Percentiles rank a stretch among this genome's conserved stretches.
Evolutionary conservation across 2,888 invertebrate genomes (phyloP).

Genomic region (Drosophila mimetica): DNA sequence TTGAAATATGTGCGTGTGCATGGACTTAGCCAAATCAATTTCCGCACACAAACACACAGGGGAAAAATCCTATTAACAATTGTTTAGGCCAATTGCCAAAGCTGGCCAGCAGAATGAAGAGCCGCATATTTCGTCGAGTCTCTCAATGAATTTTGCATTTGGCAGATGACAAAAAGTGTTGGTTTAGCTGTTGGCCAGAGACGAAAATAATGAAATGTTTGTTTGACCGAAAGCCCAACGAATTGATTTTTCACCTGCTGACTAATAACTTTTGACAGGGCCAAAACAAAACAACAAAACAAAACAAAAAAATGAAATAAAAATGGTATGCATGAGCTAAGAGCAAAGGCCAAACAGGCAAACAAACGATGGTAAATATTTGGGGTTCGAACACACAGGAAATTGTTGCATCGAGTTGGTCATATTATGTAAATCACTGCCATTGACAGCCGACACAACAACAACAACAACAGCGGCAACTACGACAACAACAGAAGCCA

Average conservation of each 20-base stretch:
- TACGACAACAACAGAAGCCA: conserved; percentile 5
- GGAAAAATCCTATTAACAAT: conserved; percentile 60
- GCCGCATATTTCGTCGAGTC: conserved; percentile 19
- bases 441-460: conserved; percentile 51
- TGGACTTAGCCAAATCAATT: conserved; percentile 53
- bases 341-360: conserved; percentile 18
- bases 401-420: conserved; percentile 72
- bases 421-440: conserved; percentile 74
- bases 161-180: conserved; percentile 43
- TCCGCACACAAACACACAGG: conserved; percentile 46
- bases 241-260: conserved; percentile 58
- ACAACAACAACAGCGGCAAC: not conserved
- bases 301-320: not conserved
- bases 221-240: conserved; percentile 54
- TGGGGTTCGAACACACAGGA: conserved; percentile 43
- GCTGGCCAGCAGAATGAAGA: conserved; percentile 21
- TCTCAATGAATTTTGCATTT: conserved; percentile 29
- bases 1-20: conserved; percentile 2
- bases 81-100: conserved; percentile 39
- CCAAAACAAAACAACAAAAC: not conserved
- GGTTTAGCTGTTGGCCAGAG: conserved; percentile 48
- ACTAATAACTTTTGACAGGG: conserved; percentile 54
- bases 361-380: conserved; percentile 37
- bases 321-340: not conserved
- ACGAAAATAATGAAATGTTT: conserved; percentile 64